These are phyloP conservation scores for Drosophila sordidula DNA, from an alignment of 2,888 invertebrate species.

Conservation along the genomic window DNA sequence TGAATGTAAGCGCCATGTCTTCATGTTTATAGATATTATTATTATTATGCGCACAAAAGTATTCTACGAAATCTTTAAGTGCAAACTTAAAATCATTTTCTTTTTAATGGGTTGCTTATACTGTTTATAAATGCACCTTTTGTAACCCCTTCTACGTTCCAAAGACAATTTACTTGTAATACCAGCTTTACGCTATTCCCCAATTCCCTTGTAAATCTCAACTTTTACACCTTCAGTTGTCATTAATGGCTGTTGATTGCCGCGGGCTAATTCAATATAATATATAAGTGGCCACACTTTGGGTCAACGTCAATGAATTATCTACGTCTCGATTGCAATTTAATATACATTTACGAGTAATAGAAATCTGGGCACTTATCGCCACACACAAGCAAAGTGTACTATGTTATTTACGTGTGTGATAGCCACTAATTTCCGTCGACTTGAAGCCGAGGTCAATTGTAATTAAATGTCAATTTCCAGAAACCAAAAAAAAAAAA, in stretches of 20 bases:
- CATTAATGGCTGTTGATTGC: conserved; percentile 21
- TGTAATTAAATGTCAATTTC: conserved; percentile 77
- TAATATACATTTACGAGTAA: conserved; percentile 65
- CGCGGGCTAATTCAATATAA: conserved; percentile 22
- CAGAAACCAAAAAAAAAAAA: conserved; percentile 28
- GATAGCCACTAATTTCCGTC: conserved; percentile 51
- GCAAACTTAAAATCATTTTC: no score
- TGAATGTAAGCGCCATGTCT: no score
- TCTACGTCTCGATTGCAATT: conserved; percentile 55
- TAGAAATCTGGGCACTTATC: conserved; percentile 53
- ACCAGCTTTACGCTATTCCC: background rate
- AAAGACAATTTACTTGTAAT: conserved; percentile 5
- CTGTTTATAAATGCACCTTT: background rate
- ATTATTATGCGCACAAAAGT: no score
- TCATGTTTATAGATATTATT: no score
- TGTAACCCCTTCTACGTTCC: no score
- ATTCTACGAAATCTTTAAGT: no score
- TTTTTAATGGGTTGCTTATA: no score
- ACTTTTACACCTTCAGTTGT: conserved; percentile 10
- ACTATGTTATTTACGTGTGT: conserved; percentile 16
- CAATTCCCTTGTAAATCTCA: conserved; percentile 10
- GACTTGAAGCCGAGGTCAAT: conserved; percentile 19
- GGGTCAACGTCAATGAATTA: conserved; percentile 45
- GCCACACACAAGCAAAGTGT: conserved; percentile 12
- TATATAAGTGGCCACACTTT: conserved; percentile 9